Base-by-base conservation (phyloP, 2,888 invertebrate species). In the Brenthis ino region DNA sequence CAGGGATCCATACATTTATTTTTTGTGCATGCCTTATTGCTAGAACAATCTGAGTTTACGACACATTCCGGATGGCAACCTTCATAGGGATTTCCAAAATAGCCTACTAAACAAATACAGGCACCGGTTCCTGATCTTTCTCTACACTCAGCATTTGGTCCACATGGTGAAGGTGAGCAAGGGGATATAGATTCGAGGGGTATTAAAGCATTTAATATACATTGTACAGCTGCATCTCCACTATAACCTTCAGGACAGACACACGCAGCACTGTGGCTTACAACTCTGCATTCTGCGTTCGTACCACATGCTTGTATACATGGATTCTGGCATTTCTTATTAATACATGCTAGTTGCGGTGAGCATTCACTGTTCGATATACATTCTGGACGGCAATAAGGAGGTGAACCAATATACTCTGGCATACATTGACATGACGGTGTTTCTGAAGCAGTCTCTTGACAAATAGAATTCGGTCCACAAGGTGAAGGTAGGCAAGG, bases 11-110 rank as follows among this genome's bases (percentile, higher is more conserved):
- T 91, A 80, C 97, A 97, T 86, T 96, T 96, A 79, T 95, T 95
- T 79, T 95, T 94, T 12, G 95, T 93, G 80, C 96, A 96, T 6
- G 96, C 95, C 80, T 88, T 94, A 75, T 95, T 94, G 64, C 95
- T 94, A 0, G 95, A 87, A 82, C 96, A 96, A 80, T 96, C 96
- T 0, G 95, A 94, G 83, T 95, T 96, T 0, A 95, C 87, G 5
- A 95, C 88, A 81, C 96, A 96, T 89, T 96, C 96, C 33, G 96
- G 96, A 70, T 95, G 94, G 80, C 96, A 96, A 56, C 95, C 95
- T 86, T 96, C 95, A 76, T 96, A 96, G n/a, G 97, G 96, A 86
- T 97, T 95, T 72, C 97, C 97, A 73, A 95, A 94, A 79, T 95
- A 96, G 57, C 95, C 96, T 3, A 94, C 91, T 20, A 95, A 84